phyloP scores from a whole-genome alignment of 2,888 invertebrate species.

The Malacosoma neustria region DNA sequence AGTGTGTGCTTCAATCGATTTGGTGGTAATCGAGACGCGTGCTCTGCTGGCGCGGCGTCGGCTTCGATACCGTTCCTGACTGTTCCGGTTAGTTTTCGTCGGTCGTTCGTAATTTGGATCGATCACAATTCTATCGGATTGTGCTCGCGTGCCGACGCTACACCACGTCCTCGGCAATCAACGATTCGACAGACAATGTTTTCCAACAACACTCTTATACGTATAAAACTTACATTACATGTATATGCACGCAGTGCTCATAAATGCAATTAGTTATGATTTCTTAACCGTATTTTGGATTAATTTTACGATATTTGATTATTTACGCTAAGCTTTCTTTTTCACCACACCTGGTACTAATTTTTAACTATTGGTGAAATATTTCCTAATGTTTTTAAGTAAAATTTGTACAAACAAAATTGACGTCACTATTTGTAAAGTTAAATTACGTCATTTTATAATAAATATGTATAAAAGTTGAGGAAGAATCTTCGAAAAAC shows the following conservation, averaged over 20 bases:
- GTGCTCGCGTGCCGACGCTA: conserved; percentile 44
- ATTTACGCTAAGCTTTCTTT: neutral
- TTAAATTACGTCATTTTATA: too few relatives aligned
- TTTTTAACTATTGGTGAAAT: too few relatives aligned
- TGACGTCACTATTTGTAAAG: too few relatives aligned
- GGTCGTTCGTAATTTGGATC: conserved; percentile 37
- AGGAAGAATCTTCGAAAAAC: too few relatives aligned
- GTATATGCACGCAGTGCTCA: neutral
- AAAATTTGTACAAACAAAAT: too few relatives aligned
- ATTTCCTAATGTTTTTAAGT: too few relatives aligned
- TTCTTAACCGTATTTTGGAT: conserved; percentile 11
- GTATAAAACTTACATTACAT: neutral
- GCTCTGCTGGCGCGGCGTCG: conserved; percentile 32
- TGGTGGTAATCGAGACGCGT: conserved; percentile 50
- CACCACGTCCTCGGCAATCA: conserved; percentile 40
- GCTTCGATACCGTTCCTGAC: conserved; percentile 10
- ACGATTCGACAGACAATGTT: conserved; percentile 44
- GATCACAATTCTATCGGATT: conserved; percentile 33
- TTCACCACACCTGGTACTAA: too few relatives aligned
- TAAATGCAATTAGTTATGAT: neutral
- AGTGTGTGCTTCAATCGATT: conserved; percentile 53
- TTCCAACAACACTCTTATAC: conserved; percentile 7
- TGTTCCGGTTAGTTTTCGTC: conserved; percentile 52
- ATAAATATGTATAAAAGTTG: too few relatives aligned
- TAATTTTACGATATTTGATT: conserved; percentile 7